Percentiles rank a stretch among this genome's conserved stretches.
Conservation (phyloP, 2,113 vertebrate species). For the Phaetusa simplex region DNA sequence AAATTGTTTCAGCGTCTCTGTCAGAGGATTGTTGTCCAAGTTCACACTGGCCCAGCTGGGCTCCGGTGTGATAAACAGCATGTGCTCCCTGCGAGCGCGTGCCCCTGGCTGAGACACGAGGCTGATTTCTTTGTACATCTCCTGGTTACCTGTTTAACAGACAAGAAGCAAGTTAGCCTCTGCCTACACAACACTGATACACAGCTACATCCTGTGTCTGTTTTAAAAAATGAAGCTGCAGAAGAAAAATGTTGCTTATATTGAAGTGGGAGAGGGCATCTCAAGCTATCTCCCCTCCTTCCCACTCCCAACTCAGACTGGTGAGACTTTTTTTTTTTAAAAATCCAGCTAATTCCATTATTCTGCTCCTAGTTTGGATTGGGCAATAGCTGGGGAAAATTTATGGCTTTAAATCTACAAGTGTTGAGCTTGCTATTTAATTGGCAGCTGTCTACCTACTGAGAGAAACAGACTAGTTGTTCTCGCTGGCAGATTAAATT, state of each 20-base stretch:
- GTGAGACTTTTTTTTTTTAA: background rate
- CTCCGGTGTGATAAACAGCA: background rate
- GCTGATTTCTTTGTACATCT: background rate
- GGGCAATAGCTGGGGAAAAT: background rate
- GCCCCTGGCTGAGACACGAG: background rate
- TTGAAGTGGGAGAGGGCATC: background rate
- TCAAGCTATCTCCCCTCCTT: background rate
- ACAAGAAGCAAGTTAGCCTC: background rate
- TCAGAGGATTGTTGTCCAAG: background rate
- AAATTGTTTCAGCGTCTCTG: background rate
- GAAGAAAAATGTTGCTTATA: background rate
- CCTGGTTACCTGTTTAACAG: background rate
- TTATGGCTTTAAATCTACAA: background rate
- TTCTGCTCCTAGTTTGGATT: background rate
- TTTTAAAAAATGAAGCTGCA: background rate
- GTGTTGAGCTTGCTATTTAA: background rate
- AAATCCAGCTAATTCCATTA: background rate
- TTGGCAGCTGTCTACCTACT: background rate
- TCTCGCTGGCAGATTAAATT: background rate
- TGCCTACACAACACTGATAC: background rate
- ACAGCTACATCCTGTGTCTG: background rate
- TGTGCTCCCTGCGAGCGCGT: fast-evolving
- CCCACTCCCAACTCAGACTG: background rate
- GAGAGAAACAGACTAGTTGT: background rate
- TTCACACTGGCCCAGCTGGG: background rate